phyloP scores from a whole-genome alignment of 2,888 invertebrate species.

The Drosophila melanocephala region DNA sequence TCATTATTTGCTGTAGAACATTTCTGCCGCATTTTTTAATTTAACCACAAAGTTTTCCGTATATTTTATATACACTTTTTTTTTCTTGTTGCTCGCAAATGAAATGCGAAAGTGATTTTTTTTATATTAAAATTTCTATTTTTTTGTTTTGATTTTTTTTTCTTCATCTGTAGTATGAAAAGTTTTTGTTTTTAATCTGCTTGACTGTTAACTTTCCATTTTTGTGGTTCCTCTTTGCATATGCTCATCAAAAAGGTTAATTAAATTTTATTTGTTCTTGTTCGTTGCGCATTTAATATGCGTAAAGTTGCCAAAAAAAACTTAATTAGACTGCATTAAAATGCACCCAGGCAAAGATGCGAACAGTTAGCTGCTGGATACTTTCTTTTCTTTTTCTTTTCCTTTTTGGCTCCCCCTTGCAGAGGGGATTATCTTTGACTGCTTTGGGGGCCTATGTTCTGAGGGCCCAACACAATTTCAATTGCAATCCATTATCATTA shows the following conservation, averaged over 20 bases:
- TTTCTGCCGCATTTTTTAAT: constrained; percentile 70
- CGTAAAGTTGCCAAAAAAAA: constrained; percentile 43
- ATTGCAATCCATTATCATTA: constrained; percentile 78
- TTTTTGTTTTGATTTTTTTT: too few relatives aligned
- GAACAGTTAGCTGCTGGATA: neutral
- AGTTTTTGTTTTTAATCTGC: constrained; percentile 73
- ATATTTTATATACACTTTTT: constrained; percentile 23
- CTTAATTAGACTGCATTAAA: constrained; percentile 50
- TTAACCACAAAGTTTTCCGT: constrained; percentile 75
- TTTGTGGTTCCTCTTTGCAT: constrained; percentile 51
- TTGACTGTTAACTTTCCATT: constrained; percentile 47
- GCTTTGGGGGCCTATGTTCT: constrained; percentile 13
- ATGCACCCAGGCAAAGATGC: constrained; percentile 10
- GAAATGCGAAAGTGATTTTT: constrained; percentile 74
- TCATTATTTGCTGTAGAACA: constrained; percentile 63
- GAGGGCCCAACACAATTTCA: constrained; percentile 53
- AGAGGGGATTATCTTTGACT: constrained; percentile 24
- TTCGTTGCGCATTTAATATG: constrained; percentile 37
- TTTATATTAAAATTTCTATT: constrained; percentile 55
- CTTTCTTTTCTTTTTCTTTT: too few relatives aligned
- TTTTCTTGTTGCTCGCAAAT: constrained; percentile 51
- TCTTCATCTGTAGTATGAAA: constrained; percentile 27
- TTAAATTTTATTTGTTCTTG: constrained; percentile 63
- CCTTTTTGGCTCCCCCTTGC: neutral
- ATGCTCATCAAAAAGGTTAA: constrained; percentile 53